Conservation (phyloP, 2,888 invertebrate genomes). For the Pandemis heparana region DNA sequence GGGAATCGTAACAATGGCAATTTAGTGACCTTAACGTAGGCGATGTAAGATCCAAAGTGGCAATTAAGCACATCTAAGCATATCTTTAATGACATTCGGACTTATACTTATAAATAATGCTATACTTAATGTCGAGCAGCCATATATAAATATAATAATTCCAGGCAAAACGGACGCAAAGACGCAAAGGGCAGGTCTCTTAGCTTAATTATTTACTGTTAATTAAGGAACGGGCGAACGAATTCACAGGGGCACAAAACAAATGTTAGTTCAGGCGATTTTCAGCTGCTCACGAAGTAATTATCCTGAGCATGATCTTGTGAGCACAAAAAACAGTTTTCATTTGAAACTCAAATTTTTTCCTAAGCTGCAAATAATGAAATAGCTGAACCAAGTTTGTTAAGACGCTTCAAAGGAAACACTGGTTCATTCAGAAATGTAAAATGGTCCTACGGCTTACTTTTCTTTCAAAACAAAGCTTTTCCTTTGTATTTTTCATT, state of each 20-base stretch:
- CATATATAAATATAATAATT: not conserved
- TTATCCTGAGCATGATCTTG: not conserved
- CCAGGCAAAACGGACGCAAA: not conserved
- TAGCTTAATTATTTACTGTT: slow-evolving; percentile 16
- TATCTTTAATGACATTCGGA: not conserved
- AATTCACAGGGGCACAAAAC: not conserved
- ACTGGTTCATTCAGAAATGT: not conserved
- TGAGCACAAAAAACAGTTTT: not conserved
- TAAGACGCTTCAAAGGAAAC: not conserved
- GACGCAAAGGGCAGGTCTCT: slow-evolving; percentile 5
- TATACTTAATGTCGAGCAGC: not conserved
- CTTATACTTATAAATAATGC: not conserved
- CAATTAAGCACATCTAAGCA: not conserved
- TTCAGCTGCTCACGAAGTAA: not conserved
- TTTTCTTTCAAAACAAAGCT: not conserved
- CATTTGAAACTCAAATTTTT: not conserved
- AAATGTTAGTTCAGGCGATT: slow-evolving; percentile 21
- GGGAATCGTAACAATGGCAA: not conserved
- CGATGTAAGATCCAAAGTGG: not conserved
- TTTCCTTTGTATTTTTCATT: not conserved
- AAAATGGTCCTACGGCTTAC: not conserved
- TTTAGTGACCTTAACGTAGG: not conserved
- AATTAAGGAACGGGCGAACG: slow-evolving; percentile 5
- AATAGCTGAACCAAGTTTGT: not conserved
- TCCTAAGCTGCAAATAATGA: not conserved